Percentiles rank a stretch among this genome's conserved stretches.
These are phyloP conservation scores for Xiphorhynchus elegans DNA, from an alignment of 2,113 vertebrate species.

Conservation along the genomic window DNA sequence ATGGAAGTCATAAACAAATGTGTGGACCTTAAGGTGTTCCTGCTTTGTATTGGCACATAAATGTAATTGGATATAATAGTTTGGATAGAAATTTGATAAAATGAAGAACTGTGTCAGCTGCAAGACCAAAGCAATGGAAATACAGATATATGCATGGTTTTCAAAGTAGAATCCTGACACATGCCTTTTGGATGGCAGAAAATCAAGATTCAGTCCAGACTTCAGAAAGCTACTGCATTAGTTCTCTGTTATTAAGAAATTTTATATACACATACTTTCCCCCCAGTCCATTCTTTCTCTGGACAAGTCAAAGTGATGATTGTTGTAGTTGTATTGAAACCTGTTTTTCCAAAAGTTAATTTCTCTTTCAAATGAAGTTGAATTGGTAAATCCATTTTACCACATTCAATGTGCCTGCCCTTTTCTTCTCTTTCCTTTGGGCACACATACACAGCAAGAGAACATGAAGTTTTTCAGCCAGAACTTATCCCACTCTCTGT, in stretches of 20 bases:
- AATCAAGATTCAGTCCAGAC: background rate
- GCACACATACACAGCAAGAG: rapidly evolving
- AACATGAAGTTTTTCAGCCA: background rate
- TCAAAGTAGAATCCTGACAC: background rate
- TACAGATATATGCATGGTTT: background rate
- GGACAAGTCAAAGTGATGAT: background rate
- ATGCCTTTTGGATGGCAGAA: background rate
- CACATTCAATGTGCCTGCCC: background rate
- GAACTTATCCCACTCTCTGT: background rate
- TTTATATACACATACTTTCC: background rate
- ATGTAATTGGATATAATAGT: background rate
- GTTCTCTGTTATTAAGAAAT: background rate
- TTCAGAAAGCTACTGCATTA: background rate
- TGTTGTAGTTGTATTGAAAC: background rate
- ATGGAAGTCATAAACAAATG: background rate
- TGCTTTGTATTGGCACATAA: background rate
- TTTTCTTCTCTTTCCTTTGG: background rate
- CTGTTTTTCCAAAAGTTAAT: background rate
- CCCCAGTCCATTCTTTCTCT: background rate
- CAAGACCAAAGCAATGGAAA: background rate
- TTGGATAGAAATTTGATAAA: background rate
- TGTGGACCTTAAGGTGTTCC: background rate
- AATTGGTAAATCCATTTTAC: background rate
- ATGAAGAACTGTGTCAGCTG: background rate
- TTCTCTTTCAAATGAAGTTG: background rate